phyloP scores from a whole-genome alignment of 2,888 invertebrate species.

The Chalcis sispes region DNA sequence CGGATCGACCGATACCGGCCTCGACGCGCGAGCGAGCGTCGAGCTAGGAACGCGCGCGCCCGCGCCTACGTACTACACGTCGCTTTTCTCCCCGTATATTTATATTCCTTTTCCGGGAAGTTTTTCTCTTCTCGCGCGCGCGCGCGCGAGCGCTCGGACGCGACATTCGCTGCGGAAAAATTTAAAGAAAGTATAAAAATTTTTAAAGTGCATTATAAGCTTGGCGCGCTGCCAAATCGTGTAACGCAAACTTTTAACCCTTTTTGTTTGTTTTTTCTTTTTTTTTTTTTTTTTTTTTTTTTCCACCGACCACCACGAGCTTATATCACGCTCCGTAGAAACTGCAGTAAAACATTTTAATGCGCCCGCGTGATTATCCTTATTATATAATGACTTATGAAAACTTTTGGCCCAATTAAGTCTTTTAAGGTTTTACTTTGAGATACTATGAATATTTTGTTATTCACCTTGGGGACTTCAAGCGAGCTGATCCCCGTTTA shows the following conservation, averaged over 20 bases:
- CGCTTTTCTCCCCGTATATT: slow-evolving; percentile 34
- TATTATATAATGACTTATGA: neutral
- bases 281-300: too few species aligned
- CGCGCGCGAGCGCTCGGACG: neutral
- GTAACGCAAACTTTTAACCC: neutral
- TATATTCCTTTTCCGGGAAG: slow-evolving; percentile 15
- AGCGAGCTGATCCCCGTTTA: too few species aligned
- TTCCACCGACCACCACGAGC: too few species aligned
- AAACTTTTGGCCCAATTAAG: neutral
- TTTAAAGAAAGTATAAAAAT: slow-evolving; percentile 10
- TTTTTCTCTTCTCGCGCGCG: neutral
- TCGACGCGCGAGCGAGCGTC: neutral
- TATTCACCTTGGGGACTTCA: too few species aligned
- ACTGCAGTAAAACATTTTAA: slow-evolving; percentile 31
- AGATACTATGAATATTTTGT: too few species aligned
- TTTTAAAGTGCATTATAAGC: slow-evolving; percentile 27
- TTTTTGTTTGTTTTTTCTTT: too few species aligned
- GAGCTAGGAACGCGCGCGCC: neutral
- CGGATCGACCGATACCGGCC: neutral
- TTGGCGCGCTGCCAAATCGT: slow-evolving; percentile 30
- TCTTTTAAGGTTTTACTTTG: too few species aligned
- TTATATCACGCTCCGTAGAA: too few species aligned
- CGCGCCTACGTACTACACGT: neutral
- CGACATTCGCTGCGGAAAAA: too few species aligned
- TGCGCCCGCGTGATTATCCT: neutral